phyloP scores from a whole-genome alignment of 2,888 invertebrate genomes.

The Tetrapedia diversipes region DNA sequence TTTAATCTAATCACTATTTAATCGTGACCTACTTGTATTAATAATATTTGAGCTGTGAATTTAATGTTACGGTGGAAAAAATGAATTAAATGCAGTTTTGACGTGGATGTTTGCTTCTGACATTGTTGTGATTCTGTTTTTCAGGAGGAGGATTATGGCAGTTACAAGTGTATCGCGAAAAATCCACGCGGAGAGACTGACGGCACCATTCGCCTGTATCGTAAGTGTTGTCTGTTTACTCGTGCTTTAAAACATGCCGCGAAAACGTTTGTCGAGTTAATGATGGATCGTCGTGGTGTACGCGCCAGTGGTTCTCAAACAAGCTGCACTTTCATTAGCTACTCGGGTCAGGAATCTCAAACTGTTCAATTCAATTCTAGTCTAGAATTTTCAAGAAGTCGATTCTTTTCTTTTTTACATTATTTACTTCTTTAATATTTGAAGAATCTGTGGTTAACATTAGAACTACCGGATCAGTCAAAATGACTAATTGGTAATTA shows the following conservation, averaged over 20 bases:
- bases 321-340: background rate
- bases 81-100: too few relatives aligned
- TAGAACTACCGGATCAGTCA: too few relatives aligned
- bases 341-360: background rate
- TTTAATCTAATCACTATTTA: too few relatives aligned
- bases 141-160: constrained; percentile 91
- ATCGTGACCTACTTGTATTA: too few relatives aligned
- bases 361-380: background rate
- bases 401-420: background rate
- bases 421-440: too few relatives aligned
- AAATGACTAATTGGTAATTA: too few relatives aligned
- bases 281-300: constrained; percentile 62
- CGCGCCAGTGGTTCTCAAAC: constrained; percentile 28
- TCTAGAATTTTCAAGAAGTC: too few relatives aligned
- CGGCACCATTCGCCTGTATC: constrained; percentile 93
- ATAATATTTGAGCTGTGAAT: too few relatives aligned
- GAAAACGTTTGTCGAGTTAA: constrained; percentile 66
- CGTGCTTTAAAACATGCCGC: constrained; percentile 52
- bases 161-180: constrained; percentile 94
- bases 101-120: constrained; percentile 13
- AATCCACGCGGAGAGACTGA: constrained; percentile 96
- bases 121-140: constrained; percentile 58
- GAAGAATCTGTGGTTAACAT: too few relatives aligned
- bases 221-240: constrained; percentile 86
- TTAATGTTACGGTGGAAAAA: too few relatives aligned